A percentile compares a stretch with the other conserved stretches of the same genome.
These are phyloP conservation scores for Balaeniceps rex DNA, from an alignment of 2,113 vertebrate genomes.

Conservation along the genomic window DNA sequence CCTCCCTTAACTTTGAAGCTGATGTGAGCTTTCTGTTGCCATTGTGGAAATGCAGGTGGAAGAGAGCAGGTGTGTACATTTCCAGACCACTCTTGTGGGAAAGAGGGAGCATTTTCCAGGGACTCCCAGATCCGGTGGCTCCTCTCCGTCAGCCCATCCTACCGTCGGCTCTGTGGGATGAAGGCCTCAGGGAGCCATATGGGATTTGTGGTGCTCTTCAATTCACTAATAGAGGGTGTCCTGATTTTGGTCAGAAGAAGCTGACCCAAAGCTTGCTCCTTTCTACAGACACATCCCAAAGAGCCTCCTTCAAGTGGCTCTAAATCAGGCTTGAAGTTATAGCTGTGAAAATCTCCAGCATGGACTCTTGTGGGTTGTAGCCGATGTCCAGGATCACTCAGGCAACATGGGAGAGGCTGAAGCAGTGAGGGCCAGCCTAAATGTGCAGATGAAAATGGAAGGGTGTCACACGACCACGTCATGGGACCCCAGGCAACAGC, in stretches of 20 bases:
- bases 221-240: accelerated
- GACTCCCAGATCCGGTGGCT: neutral
- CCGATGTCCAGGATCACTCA: neutral
- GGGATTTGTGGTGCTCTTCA: neutral
- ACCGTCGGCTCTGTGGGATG: neutral
- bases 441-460: neutral
- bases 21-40: neutral
- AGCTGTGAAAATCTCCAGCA: neutral
- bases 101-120: neutral
- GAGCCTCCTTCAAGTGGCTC: neutral
- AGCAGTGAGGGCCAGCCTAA: neutral
- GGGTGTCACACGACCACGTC: neutral
- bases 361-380: neutral
- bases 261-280: neutral
- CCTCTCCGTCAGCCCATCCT: neutral
- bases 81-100: neutral
- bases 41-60: neutral
- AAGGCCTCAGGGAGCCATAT: neutral
- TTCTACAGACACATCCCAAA: neutral
- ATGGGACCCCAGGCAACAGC: neutral
- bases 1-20: neutral
- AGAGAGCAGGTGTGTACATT: neutral
- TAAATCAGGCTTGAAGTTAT: neutral
- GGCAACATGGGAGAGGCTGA: accelerated
- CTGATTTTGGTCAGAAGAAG: neutral